Percentiles rank a stretch among this genome's conserved stretches.
Conservation (phyloP, 2,113 vertebrate species). For the Saguinus midas region DNA sequence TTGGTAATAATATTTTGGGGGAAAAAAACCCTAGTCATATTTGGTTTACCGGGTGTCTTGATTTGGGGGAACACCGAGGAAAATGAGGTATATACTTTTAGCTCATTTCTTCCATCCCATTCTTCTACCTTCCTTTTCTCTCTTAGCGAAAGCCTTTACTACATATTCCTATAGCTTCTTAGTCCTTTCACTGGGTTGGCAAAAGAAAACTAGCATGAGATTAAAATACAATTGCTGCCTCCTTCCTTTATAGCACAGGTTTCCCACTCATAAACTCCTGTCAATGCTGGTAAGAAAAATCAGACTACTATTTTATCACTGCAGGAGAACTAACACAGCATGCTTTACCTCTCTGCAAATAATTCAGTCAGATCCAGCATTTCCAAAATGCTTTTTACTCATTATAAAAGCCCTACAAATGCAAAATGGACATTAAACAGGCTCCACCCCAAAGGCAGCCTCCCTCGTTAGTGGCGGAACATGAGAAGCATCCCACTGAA, state of each 20-base stretch:
- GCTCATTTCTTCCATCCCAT: background rate
- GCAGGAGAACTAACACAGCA: background rate
- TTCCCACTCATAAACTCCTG: constrained; percentile 37
- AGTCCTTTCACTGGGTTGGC: constrained; percentile 51
- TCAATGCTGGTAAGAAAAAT: constrained; percentile 15
- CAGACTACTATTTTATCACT: constrained; percentile 1
- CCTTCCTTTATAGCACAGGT: background rate
- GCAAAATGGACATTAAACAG: background rate
- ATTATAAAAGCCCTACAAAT: background rate
- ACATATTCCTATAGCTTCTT: background rate
- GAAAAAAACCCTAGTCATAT: background rate
- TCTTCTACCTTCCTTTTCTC: background rate
- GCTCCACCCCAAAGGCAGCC: background rate
- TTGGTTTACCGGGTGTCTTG: background rate
- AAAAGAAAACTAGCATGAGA: constrained; percentile 57
- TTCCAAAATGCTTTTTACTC: constrained; percentile 10
- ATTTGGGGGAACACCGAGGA: background rate
- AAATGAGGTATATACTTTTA: background rate
- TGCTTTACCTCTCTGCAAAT: background rate
- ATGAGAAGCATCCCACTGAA: background rate
- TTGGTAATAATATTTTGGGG: background rate
- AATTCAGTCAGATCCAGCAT: background rate
- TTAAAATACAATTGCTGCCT: constrained; percentile 51
- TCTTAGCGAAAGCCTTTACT: constrained; percentile 12
- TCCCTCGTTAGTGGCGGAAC: background rate